Base-by-base conservation (phyloP, 2,888 invertebrate genomes). In the Latheticus oryzae region DNA sequence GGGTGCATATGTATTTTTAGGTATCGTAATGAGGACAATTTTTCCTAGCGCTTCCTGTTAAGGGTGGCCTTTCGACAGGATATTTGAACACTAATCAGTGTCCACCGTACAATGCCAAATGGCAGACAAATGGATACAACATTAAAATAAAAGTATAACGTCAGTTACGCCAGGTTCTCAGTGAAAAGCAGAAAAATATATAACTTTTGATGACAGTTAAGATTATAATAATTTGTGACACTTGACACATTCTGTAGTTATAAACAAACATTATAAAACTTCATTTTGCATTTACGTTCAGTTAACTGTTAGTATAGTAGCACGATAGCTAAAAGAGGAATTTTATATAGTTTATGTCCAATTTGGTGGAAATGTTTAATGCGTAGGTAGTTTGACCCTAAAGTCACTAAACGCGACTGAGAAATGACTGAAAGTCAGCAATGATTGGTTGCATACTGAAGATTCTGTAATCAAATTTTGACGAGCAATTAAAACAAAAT, bases 401-500 rank as follows among this genome's bases (percentile, higher is more conserved):
- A 28, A 47, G 32, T 35, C 48, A 16, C 7, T 21, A 45, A 19
- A 26, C 26, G 12, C 5, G 7, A 19, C 16, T 12, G 5, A 12
- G 42, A 47, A 47, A 48, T 35, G 48, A n/a, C 24, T 15, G 16
- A 64, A 65, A 68, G 62, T 61, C 60, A 66, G 69, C 65, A 69
- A 69, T 67, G 66, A 65, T 66, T 67, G 66, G 67, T 64, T 65
- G 66, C 69, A 75, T 74, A 76, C 76, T 74, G 73, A 70, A 72
- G 71, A 72, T 75, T 75, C 73, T 69, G 77, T 76, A 77, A 78
- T 77, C 76, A 78, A 78, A 78, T 74, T 78, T 78, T 77, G 76
- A 78, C 68, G 77, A 76, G 76, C 77, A 77, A 77, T 78, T 78
- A 77, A 78, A 77, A 75, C 77, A 77, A 77, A 77, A 77, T 76